Evolutionary conservation across 30 jellyfish, hydroid and myxozoan genomes (phyloP), one percentile per base, ranked within the genome.

Genomic region (Catostylus mosaicus): DNA sequence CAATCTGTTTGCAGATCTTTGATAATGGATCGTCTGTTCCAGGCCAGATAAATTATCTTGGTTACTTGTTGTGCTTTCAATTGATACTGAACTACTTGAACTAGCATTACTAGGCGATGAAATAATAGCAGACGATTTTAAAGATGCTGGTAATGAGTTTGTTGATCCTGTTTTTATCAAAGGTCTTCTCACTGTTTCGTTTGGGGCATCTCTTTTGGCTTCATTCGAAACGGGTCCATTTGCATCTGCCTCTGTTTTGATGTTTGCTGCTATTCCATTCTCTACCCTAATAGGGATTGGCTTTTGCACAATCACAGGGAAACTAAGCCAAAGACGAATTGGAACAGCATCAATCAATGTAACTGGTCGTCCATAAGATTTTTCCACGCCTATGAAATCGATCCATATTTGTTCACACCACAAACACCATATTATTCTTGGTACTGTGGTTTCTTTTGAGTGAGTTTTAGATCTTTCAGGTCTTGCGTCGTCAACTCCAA

Each of bases 351-450:
- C 97, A 37, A 88, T 80, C 24, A 94, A 88, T 32, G 97, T 65
- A 50, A 94, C 96, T n/a, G 99, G 99, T 11, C 99, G 90, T 7
- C 89, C 87, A 54, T 43, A 52, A 1, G 97, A 91, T 30, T 84
- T 75, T 52, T 70, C 88, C 29, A 88, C 79, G 1, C 97, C 99
- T 5, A 80, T 52, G 70, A 94, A 94, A 27, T 94, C 99, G 3
- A 94, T 52, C 99, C 99, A 94, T 23, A 94, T 63, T 83, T 94
- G 99, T 35, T 94, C 97, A 37, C 90, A 88, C 95, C 96, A 88
- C 24, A 94, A 34, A 40, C 97, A 83, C 99, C 99, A 94, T 32
- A 94, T 94, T 11, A 88, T 67, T 46, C 90, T 73, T 7, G 98
- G 98, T 60, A 69, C 73, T 20, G 46, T 27, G 18, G 5, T 29